A percentile compares a stretch with the other conserved stretches of the same genome.
Conservation (phyloP, 23 tunicate genomes). For the Trididemnum clinides region DNA sequence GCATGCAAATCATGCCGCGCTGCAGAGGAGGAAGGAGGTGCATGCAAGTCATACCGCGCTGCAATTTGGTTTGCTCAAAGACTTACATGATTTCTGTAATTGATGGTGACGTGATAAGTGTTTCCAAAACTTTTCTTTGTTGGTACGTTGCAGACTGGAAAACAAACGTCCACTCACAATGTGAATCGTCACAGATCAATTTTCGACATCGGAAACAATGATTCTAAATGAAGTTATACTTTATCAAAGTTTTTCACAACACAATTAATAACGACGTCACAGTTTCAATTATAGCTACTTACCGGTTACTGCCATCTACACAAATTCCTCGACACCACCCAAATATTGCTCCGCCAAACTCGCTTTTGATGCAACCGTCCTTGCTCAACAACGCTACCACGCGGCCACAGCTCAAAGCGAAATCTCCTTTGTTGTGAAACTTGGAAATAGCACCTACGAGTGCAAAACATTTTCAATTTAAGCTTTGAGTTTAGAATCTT, state of each 20-base stretch:
- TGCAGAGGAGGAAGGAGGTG: background rate
- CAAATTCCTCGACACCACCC: slow-evolving; percentile 61
- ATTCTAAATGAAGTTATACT: slow-evolving; percentile 5
- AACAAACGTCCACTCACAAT: slow-evolving; percentile 27
- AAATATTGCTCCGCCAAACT: slow-evolving; percentile 52
- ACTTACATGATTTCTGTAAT: slow-evolving; percentile 48
- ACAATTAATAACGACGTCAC: too few relatives aligned
- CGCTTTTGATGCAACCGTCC: slow-evolving; percentile 30
- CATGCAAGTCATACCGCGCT: background rate
- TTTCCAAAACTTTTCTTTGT: slow-evolving; percentile 14
- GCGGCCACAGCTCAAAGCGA: slow-evolving; percentile 56
- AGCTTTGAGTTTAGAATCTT: background rate
- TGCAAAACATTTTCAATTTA: background rate
- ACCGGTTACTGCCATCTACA: slow-evolving; percentile 39
- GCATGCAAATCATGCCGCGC: background rate
- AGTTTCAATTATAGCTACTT: background rate
- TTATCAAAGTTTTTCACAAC: background rate
- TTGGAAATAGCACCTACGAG: background rate
- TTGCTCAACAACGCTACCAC: slow-evolving; percentile 47
- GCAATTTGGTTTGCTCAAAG: background rate
- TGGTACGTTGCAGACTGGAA: background rate
- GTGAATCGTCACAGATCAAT: slow-evolving; percentile 44
- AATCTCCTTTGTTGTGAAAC: background rate
- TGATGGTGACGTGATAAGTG: slow-evolving; percentile 50
- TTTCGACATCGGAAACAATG: slow-evolving; percentile 49